Base-by-base conservation (phyloP, 92 coral and sea anemone genomes). In the Siderastrea siderea region DNA sequence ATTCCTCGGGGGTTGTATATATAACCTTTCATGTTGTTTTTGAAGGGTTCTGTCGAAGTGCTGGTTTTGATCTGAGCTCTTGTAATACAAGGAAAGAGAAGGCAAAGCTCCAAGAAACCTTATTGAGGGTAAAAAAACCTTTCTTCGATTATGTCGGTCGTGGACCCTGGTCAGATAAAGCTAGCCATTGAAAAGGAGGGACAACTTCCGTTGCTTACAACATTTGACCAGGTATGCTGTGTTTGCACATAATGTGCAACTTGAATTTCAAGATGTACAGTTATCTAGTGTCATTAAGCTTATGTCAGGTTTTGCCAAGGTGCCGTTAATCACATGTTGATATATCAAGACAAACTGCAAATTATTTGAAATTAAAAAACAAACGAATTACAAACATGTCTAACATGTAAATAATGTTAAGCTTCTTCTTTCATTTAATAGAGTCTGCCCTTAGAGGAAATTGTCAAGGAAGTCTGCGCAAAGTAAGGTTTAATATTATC, bases 171-270 rank as follows among this genome's bases (percentile, higher is more conserved):
- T 72, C 87, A 85, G 68, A 76, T 95, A n/a, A 88, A 92, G 67
- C 71, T 95, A 53, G 98, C 98, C 62, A 91, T 95, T 82, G 95
- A 93, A 79, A 91, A 86, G 69, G 96, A 95, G 73, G 98, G 98
- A 11, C 96, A 95, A 83, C 93, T 91, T 54, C 96, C 98, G 17
- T 80, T 88, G 68, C 88, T 95, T 3, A 95, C 96, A 48, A 77
- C 93, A 9, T 86, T 95, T 72, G 96, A 95, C 71, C 98, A 95
- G 98, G 96, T 93, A 86, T 26, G 38, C 38, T 26, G 38, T 26
- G 38, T 26, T 26, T 26, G 38, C 38, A 26, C 38, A 26, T 26
- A 26, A 26, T 26, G 38, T 26, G 38, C 38, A 26, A 26, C 38
- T 26, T 26, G 38, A 26, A 26, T 26, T 26, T 26, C 38, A 26